phyloP scores from a whole-genome alignment of 1,140 invertebrate genomes.

The Antheraea pernyi region DNA sequence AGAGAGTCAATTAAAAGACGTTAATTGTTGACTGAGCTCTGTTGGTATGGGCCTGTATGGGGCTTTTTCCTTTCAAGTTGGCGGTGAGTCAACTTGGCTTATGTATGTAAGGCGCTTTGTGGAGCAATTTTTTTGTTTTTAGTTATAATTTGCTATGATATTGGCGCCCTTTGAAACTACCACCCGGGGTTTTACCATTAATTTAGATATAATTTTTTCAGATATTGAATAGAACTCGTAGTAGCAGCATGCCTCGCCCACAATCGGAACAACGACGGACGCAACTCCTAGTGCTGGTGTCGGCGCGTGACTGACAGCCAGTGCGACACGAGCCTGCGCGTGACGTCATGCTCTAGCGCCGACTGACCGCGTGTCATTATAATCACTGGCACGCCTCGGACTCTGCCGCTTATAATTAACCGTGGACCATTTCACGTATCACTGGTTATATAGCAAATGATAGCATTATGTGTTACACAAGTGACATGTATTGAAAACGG shows the following conservation, averaged over 20 bases:
- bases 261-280: slow-evolving; percentile 46
- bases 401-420: not conserved
- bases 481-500: no score
- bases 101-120: no score
- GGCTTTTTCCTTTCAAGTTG: no score
- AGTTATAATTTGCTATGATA: no score
- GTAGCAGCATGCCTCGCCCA: slow-evolving; percentile 46
- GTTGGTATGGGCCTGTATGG: no score
- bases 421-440: not conserved
- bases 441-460: not conserved
- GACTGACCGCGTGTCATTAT: not conserved
- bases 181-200: not conserved
- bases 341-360: slow-evolving; percentile 63
- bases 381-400: not conserved
- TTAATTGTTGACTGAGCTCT: no score
- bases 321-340: slow-evolving; percentile 33
- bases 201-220: slow-evolving; percentile 28
- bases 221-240: slow-evolving; percentile 59
- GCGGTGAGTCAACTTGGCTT: no score
- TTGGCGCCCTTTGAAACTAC: no score
- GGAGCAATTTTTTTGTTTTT: no score
- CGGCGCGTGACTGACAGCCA: slow-evolving; percentile 58
- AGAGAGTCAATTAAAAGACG: no score
- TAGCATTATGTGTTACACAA: no score
- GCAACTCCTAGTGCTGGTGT: slow-evolving; percentile 53